Evolutionary conservation across 2,113 vertebrate species (phyloP), one percentile per base, ranked within the genome.

Genomic region (Gymnarchus niloticus): DNA sequence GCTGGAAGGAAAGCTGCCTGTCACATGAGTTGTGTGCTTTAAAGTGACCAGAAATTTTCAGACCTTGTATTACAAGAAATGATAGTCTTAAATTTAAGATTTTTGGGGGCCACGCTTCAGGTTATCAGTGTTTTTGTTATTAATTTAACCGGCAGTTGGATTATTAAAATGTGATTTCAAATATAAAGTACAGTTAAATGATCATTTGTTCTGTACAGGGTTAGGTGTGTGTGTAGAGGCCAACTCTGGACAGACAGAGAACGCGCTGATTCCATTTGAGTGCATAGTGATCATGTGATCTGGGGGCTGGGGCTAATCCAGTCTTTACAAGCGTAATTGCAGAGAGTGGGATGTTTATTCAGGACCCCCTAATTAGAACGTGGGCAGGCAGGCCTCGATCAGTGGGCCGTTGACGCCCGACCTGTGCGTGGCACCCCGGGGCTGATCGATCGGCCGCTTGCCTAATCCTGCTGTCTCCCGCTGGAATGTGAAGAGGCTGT

Each of bases 341-440:
- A 46, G 56, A 88, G 33, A 41, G 46, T 78, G 33, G 85, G 84
- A 91, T 92, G 87, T 92, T 90, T 93, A 91, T 93, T 92, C 91
- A 89, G 91, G 88, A 56, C 17, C 28, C 81, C 87, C 85, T 92
- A 92, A 92, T 92, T 93, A 92, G 91, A 46, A 83, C 44, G 73
- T 44, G 85, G 87, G 85, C 37, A 77, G 86, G 81, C 56, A 46
- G 19, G 46, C 56, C 44, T 87, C 48, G 91, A 90, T 90, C 78
- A 86, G 90, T 87, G 89, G 87, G 80, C 33, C 1, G 21, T 83
- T 88, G 91, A 90, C 90, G 90, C 87, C 59, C 85, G 87, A 91
- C 89, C 87, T 33, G 19, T 25, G 69, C 48, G 19, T 56, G 46
- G 2, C 57, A 77, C 46, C 48, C 4, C 48, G 19, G 49, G 85